Conservation (phyloP, 2,113 vertebrate species). For the Cariama cristata region DNA sequence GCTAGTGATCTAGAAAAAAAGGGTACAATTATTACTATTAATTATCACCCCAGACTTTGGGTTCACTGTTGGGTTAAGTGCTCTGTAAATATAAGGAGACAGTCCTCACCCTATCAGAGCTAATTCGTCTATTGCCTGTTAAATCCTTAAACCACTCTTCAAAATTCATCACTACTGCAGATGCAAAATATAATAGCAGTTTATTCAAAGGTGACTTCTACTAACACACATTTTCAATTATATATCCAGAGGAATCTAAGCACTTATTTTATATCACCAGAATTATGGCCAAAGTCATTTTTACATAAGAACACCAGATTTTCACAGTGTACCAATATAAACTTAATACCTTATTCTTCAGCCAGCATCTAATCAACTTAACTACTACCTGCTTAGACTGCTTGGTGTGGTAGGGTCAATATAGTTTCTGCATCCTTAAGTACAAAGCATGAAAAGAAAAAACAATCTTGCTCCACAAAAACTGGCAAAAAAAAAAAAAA, state of each 20-base stretch:
- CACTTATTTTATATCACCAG: not conserved
- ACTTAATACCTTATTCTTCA: not conserved
- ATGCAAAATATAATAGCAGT: fast-evolving
- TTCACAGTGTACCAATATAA: not conserved
- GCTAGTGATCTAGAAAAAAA: conserved; percentile 81
- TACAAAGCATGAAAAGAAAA: not conserved
- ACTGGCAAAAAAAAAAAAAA: not conserved
- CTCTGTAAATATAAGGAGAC: not conserved
- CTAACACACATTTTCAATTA: fast-evolving
- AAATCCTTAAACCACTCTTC: not conserved
- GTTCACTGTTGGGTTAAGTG: not conserved
- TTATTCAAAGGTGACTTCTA: not conserved
- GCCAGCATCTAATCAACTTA: no score
- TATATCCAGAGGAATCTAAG: fast-evolving
- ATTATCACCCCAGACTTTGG: not conserved
- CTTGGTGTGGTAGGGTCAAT: not conserved
- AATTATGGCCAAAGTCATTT: not conserved
- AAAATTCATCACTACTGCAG: not conserved
- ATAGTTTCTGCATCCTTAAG: not conserved
- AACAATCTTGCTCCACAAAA: not conserved
- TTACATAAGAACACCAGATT: fast-evolving
- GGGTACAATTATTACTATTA: not conserved
- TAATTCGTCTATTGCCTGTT: not conserved
- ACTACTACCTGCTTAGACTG: no score
- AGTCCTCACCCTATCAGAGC: fast-evolving